Percentiles rank a stretch among this genome's conserved stretches.
Conservation (phyloP, 64 coral and sea anemone species). For the Exaiptasia diaphana region DNA sequence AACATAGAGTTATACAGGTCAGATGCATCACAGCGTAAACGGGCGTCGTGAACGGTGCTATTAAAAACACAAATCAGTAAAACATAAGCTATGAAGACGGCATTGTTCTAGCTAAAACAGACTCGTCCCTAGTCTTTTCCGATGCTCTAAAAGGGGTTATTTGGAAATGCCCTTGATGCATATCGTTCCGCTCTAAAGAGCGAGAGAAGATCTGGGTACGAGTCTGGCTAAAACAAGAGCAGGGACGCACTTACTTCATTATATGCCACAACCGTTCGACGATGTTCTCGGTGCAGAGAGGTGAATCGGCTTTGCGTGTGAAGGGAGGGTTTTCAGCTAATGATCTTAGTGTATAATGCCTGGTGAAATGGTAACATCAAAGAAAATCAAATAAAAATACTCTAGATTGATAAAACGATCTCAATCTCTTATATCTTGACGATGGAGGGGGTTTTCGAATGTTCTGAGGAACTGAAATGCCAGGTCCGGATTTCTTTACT, state of each 20-base stretch:
- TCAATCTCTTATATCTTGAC: too few relatives aligned
- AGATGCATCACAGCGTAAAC: slow-evolving; percentile 77
- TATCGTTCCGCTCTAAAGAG: background rate
- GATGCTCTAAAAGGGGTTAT: background rate
- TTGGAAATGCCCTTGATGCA: background rate
- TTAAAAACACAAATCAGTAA: background rate
- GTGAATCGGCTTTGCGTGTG: slow-evolving; percentile 75
- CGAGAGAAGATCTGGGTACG: too few relatives aligned
- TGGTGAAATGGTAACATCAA: too few relatives aligned
- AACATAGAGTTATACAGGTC: slow-evolving; percentile 87
- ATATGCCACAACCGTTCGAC: slow-evolving; percentile 82
- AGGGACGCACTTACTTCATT: slow-evolving; percentile 91
- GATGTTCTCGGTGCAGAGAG: slow-evolving; percentile 72
- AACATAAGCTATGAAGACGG: too few relatives aligned
- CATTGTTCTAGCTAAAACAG: too few relatives aligned
- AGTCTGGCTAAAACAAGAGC: too few relatives aligned
- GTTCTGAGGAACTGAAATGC: too few relatives aligned
- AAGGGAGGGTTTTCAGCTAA: slow-evolving; percentile 94
- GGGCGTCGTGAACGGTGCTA: slow-evolving; percentile 41
- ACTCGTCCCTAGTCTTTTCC: too few relatives aligned
- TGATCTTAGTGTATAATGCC: slow-evolving; percentile 64
- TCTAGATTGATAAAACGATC: too few relatives aligned
- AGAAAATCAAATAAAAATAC: too few relatives aligned
- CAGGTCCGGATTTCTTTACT: too few relatives aligned
- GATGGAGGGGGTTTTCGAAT: too few relatives aligned